Base-by-base conservation (phyloP, 2,113 vertebrate species). In the Cepphus grylle region DNA sequence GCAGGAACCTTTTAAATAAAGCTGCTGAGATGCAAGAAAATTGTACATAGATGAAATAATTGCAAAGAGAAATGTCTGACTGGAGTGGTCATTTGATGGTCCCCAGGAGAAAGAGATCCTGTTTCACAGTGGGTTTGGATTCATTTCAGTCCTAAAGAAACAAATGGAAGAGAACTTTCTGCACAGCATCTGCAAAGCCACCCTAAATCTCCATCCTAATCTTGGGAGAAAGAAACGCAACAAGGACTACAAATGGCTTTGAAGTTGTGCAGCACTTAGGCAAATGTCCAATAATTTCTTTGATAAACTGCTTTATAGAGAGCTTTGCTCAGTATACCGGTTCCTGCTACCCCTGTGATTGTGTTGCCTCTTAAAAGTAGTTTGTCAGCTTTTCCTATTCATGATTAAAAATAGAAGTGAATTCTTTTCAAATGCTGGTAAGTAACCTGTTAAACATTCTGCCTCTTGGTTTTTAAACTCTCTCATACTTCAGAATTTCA, bases 41-140 rank as follows among this genome's bases (percentile, higher is more conserved):
- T 14, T 34, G 11, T 32, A 6, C 5, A 7, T 1, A 36, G 61
- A n/a, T 25, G 15, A 85, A 85, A 76, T 4, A 3, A 13, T 6
- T 58, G 16, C 19, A 69, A 47, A 32, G 17, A 32, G 5, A 32
- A 47, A 55, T 40, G 27, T 36, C 18, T 27, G 61, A 62, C 23
- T n/a, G 61, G 10, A 62, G 25, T 5, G 53, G 25, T 14, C 76
- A 50, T 36, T 34, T 56, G 63, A 17, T 14, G n/a, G 15, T 23
- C 19, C 20, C 5, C 47, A 27, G 42, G 9, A 47, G 50, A 42
- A 34, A 53, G 8, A n/a, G 5, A 12, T 34, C 20, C 30, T 34
- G 2, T 10, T 66, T 52, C 50, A 21, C 15, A 5, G 0, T 1
- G 1, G 20, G 2, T n/a, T 88, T 66, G 40, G 10, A 2, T 81